Evolutionary conservation across 2,113 vertebrate species (phyloP).

Genomic region (Solenodon paradoxus): DNA sequence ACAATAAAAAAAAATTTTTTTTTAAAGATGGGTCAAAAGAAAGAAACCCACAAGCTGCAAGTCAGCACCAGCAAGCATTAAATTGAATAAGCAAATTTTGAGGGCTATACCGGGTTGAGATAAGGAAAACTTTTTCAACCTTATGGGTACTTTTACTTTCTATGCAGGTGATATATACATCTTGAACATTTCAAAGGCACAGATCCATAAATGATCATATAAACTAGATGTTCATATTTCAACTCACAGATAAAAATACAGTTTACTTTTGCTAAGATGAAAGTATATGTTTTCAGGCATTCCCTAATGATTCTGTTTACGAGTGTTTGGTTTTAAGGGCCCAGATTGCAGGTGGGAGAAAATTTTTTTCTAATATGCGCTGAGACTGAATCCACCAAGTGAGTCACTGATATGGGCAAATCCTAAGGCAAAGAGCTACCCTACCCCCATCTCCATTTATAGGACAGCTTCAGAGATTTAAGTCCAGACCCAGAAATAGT

Average conservation of each 20-base stretch:
- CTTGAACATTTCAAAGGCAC: neutral
- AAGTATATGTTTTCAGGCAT: neutral
- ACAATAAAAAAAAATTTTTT: no score
- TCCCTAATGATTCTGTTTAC: neutral
- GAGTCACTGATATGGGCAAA: neutral
- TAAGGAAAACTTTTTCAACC: neutral
- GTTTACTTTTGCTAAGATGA: slow-evolving; percentile 24
- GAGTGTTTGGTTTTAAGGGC: neutral
- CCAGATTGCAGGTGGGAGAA: neutral
- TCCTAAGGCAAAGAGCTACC: neutral
- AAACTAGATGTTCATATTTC: neutral
- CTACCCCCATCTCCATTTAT: neutral
- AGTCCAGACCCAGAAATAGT: neutral
- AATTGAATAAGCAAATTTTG: neutral
- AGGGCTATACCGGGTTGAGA: neutral
- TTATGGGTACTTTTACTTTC: neutral
- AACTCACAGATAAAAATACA: neutral
- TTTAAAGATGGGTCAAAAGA: neutral
- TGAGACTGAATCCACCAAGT: neutral
- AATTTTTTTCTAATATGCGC: neutral
- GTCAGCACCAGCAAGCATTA: neutral
- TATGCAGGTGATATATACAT: neutral
- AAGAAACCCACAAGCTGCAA: neutral
- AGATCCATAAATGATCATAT: neutral
- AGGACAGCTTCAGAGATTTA: neutral